Percentiles rank a stretch among this genome's conserved stretches.
These are phyloP conservation scores for Gari tellinella DNA, from an alignment of 2,888 invertebrate genomes.

Conservation along the genomic window DNA sequence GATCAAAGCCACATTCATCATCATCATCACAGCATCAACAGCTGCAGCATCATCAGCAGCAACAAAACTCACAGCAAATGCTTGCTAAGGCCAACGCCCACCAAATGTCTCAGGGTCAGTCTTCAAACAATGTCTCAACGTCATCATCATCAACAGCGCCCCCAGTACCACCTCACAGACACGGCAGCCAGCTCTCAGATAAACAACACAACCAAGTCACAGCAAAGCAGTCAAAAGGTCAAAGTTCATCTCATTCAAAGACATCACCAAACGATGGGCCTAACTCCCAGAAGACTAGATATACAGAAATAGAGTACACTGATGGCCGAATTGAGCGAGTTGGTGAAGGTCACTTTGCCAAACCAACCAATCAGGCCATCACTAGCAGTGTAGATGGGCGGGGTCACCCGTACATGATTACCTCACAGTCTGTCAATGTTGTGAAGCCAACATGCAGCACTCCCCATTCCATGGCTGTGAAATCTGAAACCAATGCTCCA, in stretches of 20 bases:
- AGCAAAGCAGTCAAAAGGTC: slow-evolving; percentile 22
- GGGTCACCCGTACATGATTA: slow-evolving; percentile 55
- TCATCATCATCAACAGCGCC: slow-evolving; percentile 40
- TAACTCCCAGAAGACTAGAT: slow-evolving; percentile 58
- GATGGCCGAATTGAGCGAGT: slow-evolving; percentile 67
- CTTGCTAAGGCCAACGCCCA: slow-evolving; percentile 34
- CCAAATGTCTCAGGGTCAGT: slow-evolving; percentile 42
- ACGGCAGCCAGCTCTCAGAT: slow-evolving; percentile 42
- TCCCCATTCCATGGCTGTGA: slow-evolving; percentile 60
- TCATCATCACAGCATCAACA: slow-evolving; percentile 37
- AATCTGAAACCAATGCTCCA: slow-evolving; percentile 76
- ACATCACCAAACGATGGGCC: slow-evolving; percentile 48
- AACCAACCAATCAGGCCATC: slow-evolving; percentile 57
- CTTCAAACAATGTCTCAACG: slow-evolving; percentile 16
- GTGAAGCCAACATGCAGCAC: slow-evolving; percentile 77
- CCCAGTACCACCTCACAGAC: slow-evolving; percentile 59
- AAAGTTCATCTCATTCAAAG: slow-evolving; percentile 13
- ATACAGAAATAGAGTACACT: slow-evolving; percentile 69
- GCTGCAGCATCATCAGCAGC: slow-evolving; percentile 24
- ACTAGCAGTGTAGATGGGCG: slow-evolving; percentile 22
- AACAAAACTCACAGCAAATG: slow-evolving; percentile 37
- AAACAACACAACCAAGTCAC: slow-evolving; percentile 23
- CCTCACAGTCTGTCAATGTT: slow-evolving; percentile 75
- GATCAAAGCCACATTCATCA: slow-evolving; percentile 47
- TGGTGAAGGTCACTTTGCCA: slow-evolving; percentile 66